Evolutionary conservation across 1,140 invertebrate species (phyloP).

Genomic region (Carposina sasakii): DNA sequence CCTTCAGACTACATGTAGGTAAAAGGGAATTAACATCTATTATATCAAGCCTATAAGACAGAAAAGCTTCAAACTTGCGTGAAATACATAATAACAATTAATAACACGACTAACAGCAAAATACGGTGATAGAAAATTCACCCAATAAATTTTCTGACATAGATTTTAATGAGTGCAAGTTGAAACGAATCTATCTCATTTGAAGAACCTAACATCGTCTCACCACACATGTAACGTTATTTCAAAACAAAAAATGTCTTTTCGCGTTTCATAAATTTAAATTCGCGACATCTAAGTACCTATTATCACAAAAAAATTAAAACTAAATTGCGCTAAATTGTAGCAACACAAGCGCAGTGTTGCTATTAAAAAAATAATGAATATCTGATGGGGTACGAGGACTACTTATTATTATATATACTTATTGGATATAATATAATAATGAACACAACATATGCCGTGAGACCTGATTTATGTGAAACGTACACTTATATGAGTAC

Average conservation of each 20-base stretch:
- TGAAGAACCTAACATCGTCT: slow-evolving; percentile 64
- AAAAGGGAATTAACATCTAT: slow-evolving; percentile 36
- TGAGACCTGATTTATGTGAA: slow-evolving; percentile 66
- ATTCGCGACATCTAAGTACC: slow-evolving; percentile 41
- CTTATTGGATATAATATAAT: slow-evolving; percentile 28
- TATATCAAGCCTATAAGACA: slow-evolving; percentile 38
- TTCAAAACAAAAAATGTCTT: slow-evolving; percentile 43
- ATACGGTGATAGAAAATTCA: too few relatives aligned
- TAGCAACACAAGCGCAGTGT: slow-evolving; percentile 32
- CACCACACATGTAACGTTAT: slow-evolving; percentile 71
- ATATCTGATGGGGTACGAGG: slow-evolving; percentile 66
- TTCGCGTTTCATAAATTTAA: slow-evolving; percentile 26
- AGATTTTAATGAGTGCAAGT: slow-evolving; percentile 31
- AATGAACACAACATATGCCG: slow-evolving; percentile 64
- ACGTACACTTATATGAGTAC: too few relatives aligned
- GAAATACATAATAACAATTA: slow-evolving; percentile 17
- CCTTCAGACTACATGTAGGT: too few relatives aligned
- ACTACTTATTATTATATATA: slow-evolving; percentile 46
- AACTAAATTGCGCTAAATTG: slow-evolving; percentile 57
- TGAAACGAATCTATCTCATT: slow-evolving; percentile 52
- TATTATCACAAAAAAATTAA: slow-evolving; percentile 68
- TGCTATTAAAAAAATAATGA: slow-evolving; percentile 32
- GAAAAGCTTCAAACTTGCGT: slow-evolving; percentile 47
- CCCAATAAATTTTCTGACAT: too few relatives aligned
- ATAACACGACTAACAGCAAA: too few relatives aligned